These are phyloP conservation scores for Cremastinae sp. DNA, from an alignment of 2,888 invertebrate species.

Conservation along the genomic window DNA sequence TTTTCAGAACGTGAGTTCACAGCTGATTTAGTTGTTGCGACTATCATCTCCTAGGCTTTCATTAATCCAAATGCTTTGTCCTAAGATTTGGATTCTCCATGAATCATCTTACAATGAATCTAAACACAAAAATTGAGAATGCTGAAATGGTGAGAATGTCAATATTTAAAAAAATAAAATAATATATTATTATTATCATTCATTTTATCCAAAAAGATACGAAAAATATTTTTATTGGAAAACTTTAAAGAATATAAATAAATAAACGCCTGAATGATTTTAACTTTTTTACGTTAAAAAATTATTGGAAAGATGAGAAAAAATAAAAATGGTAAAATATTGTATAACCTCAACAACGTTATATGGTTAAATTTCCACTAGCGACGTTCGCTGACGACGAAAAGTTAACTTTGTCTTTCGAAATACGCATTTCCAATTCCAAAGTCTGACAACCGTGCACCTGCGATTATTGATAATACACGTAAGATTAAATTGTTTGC, in stretches of 20 bases:
- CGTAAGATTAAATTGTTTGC: background rate
- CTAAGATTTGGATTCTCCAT: background rate
- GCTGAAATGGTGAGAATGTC: too few relatives aligned
- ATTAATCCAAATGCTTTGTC: background rate
- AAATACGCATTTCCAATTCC: conserved; percentile 11
- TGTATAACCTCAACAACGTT: background rate
- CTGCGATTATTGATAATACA: conserved; percentile 19
- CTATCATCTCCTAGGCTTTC: conserved; percentile 19
- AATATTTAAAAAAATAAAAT: background rate
- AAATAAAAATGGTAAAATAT: background rate
- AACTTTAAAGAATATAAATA: too few relatives aligned
- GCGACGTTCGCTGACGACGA: background rate
- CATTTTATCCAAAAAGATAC: background rate
- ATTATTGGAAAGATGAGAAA: background rate
- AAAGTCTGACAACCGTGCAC: conserved; percentile 18
- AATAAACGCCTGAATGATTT: background rate
- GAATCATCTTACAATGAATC: background rate
- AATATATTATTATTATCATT: background rate
- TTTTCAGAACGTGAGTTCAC: conserved; percentile 75
- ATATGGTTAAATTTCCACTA: background rate
- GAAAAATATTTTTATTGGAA: too few relatives aligned
- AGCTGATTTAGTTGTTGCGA: conserved; percentile 55
- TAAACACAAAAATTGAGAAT: conserved; percentile 5
- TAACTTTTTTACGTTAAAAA: background rate
- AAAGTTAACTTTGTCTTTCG: conserved; percentile 1